phyloP scores from a whole-genome alignment of 2,888 invertebrate genomes.

The Melanchra persicariae region DNA sequence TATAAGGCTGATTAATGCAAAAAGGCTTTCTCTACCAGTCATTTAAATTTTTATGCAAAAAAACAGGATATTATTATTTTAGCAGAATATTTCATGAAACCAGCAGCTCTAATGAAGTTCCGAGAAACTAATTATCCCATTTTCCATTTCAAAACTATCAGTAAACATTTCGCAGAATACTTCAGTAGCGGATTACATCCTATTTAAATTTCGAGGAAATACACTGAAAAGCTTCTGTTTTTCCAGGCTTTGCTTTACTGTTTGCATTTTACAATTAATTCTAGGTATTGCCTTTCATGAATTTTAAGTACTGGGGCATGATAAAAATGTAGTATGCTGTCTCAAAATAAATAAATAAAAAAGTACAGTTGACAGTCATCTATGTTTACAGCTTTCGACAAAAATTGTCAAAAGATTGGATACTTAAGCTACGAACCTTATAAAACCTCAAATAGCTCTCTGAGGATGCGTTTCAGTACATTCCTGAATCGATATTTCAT shows the following conservation, averaged over 20 bases:
- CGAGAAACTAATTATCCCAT: conserved; percentile 1
- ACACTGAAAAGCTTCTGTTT: background rate
- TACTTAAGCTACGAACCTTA: conserved; percentile 21
- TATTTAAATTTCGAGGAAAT: background rate
- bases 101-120: background rate
- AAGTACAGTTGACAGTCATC: background rate
- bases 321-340: background rate
- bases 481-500: conserved; percentile 50
- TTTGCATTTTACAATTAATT: background rate
- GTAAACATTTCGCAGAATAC: background rate
- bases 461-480: conserved; percentile 3
- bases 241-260: too few species aligned
- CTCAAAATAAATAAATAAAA: background rate
- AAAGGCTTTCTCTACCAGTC: too few species aligned
- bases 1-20: too few species aligned
- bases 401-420: background rate
- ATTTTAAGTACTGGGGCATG: background rate
- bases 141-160: conserved; percentile 6
- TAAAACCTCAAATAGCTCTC: conserved; percentile 2
- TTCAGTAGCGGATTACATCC: conserved; percentile 1
- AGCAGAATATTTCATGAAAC: background rate
- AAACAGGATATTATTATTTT: background rate
- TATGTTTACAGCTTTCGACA: background rate
- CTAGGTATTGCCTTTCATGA: background rate
- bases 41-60: background rate